Evolutionary conservation across 2,888 invertebrate species (phyloP).

Genomic region (Leucoma salicis): DNA sequence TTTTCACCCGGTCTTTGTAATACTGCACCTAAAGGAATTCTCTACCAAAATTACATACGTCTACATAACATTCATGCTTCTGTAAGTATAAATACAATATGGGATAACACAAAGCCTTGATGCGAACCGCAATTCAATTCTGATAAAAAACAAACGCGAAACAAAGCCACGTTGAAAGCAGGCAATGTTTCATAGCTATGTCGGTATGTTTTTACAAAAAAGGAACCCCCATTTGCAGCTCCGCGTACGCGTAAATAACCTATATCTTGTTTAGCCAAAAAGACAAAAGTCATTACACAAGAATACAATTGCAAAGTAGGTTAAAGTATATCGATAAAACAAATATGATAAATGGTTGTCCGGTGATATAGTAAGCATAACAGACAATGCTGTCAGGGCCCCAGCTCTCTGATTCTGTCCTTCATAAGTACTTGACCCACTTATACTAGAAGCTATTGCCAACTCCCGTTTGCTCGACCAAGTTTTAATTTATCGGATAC

Average conservation of each 20-base stretch:
- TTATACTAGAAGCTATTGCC: slow-evolving; percentile 54
- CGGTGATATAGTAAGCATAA: slow-evolving; percentile 56
- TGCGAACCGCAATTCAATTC: slow-evolving; percentile 29
- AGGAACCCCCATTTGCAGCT: slow-evolving; percentile 21
- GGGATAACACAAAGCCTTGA: slow-evolving; percentile 19
- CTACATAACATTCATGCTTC: too few relatives aligned
- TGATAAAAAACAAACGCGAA: slow-evolving; percentile 27
- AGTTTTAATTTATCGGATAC: slow-evolving; percentile 54
- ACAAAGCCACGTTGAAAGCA: slow-evolving; percentile 23
- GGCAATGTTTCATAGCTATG: slow-evolving; percentile 18
- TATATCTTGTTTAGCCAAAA: slow-evolving; percentile 49
- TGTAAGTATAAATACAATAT: slow-evolving; percentile 22
- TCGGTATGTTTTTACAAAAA: slow-evolving; percentile 18
- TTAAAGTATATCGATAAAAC: slow-evolving; percentile 50
- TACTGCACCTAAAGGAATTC: too few relatives aligned
- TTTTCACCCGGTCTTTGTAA: too few relatives aligned
- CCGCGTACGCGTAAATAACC: slow-evolving; percentile 39
- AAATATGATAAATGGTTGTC: slow-evolving; percentile 59
- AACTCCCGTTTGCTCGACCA: slow-evolving; percentile 43
- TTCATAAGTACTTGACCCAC: slow-evolving; percentile 72
- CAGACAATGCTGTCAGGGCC: slow-evolving; percentile 36
- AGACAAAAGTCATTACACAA: slow-evolving; percentile 41
- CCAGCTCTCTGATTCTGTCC: slow-evolving; percentile 49
- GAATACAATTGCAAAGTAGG: slow-evolving; percentile 46
- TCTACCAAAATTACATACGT: too few relatives aligned